These are phyloP conservation scores for Galerucella pusilla DNA, from an alignment of 2,888 invertebrate genomes.

Conservation along the genomic window DNA sequence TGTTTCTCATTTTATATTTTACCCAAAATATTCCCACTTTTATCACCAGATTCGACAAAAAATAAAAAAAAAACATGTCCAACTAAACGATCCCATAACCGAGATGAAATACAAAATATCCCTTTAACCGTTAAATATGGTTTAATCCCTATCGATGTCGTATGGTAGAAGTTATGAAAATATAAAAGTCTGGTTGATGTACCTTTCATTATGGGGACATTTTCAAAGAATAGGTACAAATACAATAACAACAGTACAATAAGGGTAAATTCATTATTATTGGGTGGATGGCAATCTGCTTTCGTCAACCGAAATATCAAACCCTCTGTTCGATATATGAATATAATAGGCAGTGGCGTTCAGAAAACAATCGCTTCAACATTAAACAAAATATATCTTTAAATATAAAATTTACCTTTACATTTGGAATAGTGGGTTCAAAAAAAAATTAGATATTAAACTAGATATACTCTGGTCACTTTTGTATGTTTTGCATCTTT, in stretches of 20 bases:
- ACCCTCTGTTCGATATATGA: conserved; percentile 29
- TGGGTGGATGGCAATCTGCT: conserved; percentile 28
- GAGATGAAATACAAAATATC: neutral
- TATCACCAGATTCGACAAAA: neutral
- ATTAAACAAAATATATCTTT: too few relatives aligned
- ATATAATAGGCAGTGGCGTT: conserved; percentile 31
- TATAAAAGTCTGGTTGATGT: conserved; percentile 27
- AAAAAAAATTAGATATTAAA: neutral
- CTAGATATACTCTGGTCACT: too few relatives aligned
- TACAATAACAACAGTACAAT: conserved; percentile 38
- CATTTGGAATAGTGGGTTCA: neutral
- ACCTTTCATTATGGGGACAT: conserved; percentile 32
- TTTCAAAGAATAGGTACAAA: conserved; percentile 29
- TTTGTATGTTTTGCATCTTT: too few relatives aligned
- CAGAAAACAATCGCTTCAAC: too few relatives aligned
- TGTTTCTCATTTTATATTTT: too few relatives aligned
- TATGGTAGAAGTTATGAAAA: conserved; percentile 33
- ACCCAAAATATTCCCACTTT: neutral
- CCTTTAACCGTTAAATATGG: too few relatives aligned
- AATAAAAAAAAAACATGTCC: too few relatives aligned
- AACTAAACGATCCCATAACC: conserved; percentile 17
- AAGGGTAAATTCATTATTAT: conserved; percentile 42
- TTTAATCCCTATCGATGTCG: conserved; percentile 37
- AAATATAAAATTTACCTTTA: too few relatives aligned
- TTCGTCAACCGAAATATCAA: conserved; percentile 42